Evolutionary conservation across 1,140 invertebrate genomes (phyloP).

Genomic region (Chironomus tepperi): DNA sequence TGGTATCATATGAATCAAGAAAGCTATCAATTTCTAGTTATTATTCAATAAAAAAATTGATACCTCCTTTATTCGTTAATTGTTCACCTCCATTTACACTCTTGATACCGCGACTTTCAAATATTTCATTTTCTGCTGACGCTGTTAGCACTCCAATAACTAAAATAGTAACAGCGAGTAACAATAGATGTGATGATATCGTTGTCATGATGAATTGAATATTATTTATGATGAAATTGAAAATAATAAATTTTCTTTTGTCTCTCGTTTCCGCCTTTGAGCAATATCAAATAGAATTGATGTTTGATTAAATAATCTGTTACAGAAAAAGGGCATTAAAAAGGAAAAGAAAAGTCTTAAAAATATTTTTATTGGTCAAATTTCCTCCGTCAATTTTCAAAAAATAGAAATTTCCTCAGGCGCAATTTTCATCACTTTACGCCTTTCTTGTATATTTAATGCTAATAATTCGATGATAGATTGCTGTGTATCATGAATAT

Average conservation of each 20-base stretch:
- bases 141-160: background rate
- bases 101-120: background rate
- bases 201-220: background rate
- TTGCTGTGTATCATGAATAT: background rate
- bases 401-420: no score
- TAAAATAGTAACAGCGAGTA: background rate
- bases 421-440: no score
- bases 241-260: conserved; percentile 4
- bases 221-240: conserved; percentile 9
- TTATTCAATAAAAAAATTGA: background rate
- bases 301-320: background rate
- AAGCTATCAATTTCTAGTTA: background rate
- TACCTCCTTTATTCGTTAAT: background rate
- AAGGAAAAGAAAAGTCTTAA: background rate
- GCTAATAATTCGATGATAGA: background rate
- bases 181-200: conserved; percentile 13
- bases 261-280: background rate
- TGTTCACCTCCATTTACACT: conserved; percentile 2
- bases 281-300: conserved; percentile 4
- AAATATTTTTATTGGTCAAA: no score
- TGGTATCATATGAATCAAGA: no score
- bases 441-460: background rate
- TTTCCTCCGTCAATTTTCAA: no score
- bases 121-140: conserved; percentile 16
- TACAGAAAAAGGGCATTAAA: background rate